Evolutionary conservation across 1,140 invertebrate genomes (phyloP), one percentile per base, ranked within the genome.

Genomic region (Pseudachorutes palmiensis): DNA sequence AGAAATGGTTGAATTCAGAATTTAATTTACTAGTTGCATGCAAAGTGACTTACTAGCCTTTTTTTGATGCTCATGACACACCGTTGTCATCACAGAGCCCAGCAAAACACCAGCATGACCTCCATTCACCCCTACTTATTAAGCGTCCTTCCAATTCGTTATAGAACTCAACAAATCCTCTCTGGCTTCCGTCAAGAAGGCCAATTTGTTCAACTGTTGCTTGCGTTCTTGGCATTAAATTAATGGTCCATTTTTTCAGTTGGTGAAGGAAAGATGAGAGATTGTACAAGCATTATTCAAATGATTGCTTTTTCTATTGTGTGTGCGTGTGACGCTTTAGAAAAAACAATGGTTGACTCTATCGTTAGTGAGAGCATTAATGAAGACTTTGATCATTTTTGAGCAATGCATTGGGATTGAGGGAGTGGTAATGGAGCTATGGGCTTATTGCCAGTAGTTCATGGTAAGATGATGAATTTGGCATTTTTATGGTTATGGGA

Each of bases 381-480:
- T 55, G 51, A 16, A 55, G 24, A 16, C 51, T 55, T 55, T 12
- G 12, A 55, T 5, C 24, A 22, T 55, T 16, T 14, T 55, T 14
- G 9, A 14, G 12, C 5, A 24, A 26, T 9, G 24, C 3, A 16
- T 26, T 55, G 12, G 12, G 51, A 55, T 5, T 55, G 51, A 22
- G 12, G 12, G 24, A 55, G 51, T 14, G 51, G 5, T 55, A 19
- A 19, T 55, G 3, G 3, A 55, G 5, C 12, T 55, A 14, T 55
- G 24, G 12, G 51, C 5, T 55, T 55, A 41, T 41, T 9, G 36
- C 19, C 24, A 19, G 51, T 26, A 19, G 36, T 45, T 9, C 9
- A 14, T 55, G 51, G 12, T 55, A 16, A 55, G n/a, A 55, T 55
- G 51, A 55, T 55, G 51, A 26, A 55, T 55, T 55, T 55, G 51